These are phyloP conservation scores for Suillia variegata DNA, from an alignment of 2,888 invertebrate genomes.

Conservation along the genomic window DNA sequence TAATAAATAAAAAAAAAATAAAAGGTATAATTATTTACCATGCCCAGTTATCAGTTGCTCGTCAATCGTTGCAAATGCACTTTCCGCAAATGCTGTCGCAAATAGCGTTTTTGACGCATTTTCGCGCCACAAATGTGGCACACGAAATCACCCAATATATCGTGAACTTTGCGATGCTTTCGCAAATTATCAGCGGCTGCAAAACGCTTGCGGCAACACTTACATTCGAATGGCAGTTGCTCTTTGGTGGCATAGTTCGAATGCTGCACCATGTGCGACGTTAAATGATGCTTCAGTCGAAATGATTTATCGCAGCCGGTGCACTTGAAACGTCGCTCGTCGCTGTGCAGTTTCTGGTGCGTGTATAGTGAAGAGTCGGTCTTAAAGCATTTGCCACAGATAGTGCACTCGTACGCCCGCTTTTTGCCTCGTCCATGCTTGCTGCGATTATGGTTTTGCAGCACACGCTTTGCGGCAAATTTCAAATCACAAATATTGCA, in stretches of 20 bases:
- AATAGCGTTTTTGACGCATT: conserved; percentile 28
- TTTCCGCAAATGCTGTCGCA: conserved; percentile 28
- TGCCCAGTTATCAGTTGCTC: too few relatives aligned
- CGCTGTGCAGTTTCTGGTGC: conserved; percentile 26
- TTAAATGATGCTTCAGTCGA: conserved; percentile 31
- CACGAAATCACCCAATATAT: conserved; percentile 23
- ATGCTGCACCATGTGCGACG: conserved; percentile 25
- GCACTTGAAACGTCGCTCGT: conserved; percentile 21
- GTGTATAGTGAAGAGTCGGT: conserved; percentile 31
- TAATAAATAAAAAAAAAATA: too few relatives aligned
- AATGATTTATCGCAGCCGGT: conserved; percentile 28
- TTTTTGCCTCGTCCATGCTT: conserved; percentile 27
- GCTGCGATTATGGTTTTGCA: conserved; percentile 28
- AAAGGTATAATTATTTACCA: too few relatives aligned
- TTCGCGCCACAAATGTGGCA: conserved; percentile 32
- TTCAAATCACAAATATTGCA: conserved; percentile 64
- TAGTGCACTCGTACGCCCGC: conserved; percentile 21
- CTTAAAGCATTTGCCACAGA: conserved; percentile 30
- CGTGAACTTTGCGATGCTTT: conserved; percentile 31
- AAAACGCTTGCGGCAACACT: conserved; percentile 27
- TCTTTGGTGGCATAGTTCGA: conserved; percentile 7
- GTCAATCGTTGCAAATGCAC: conserved; percentile 18
- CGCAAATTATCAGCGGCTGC: conserved; percentile 26
- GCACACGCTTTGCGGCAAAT: conserved; percentile 29
- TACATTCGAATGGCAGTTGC: conserved; percentile 20